Evolutionary conservation across 2,797 vertebrate species (phyloP).

Genomic region (Cryptoblepharus egeriae): DNA sequence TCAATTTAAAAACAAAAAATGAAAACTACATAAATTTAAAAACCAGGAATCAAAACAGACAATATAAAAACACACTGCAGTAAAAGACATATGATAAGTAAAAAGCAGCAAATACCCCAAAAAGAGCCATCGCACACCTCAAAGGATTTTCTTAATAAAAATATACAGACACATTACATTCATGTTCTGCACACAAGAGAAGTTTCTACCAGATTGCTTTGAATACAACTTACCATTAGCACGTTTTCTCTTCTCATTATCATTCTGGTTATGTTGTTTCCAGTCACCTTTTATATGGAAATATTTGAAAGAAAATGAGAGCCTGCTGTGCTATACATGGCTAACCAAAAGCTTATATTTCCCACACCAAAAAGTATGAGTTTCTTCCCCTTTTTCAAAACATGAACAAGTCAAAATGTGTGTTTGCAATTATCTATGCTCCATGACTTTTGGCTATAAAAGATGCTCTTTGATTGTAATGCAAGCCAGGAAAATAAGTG

Average conservation of each 20-base stretch:
- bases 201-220: too few species aligned
- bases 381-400: neutral
- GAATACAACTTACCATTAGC: conserved; percentile 66
- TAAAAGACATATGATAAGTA: too few species aligned
- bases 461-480: neutral
- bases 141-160: too few species aligned
- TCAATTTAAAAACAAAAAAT: too few species aligned
- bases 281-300: conserved; percentile 78
- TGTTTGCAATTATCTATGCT: neutral
- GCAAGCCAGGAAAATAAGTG: neutral
- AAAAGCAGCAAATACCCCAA: too few species aligned
- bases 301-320: conserved; percentile 5
- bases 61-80: too few species aligned
- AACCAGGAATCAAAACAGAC: too few species aligned
- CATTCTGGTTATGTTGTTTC: conserved; percentile 71
- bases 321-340: neutral
- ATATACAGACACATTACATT: neutral
- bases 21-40: too few species aligned
- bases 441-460: neutral
- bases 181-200: neutral
- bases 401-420: neutral
- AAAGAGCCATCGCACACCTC: too few species aligned
- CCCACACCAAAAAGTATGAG: neutral
- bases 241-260: conserved; percentile 71
- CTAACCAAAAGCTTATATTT: too few species aligned